A percentile compares a stretch with the other conserved stretches of the same genome.
Evolutionary conservation across 2,113 vertebrate species (phyloP).

Genomic region (Martes martes): DNA sequence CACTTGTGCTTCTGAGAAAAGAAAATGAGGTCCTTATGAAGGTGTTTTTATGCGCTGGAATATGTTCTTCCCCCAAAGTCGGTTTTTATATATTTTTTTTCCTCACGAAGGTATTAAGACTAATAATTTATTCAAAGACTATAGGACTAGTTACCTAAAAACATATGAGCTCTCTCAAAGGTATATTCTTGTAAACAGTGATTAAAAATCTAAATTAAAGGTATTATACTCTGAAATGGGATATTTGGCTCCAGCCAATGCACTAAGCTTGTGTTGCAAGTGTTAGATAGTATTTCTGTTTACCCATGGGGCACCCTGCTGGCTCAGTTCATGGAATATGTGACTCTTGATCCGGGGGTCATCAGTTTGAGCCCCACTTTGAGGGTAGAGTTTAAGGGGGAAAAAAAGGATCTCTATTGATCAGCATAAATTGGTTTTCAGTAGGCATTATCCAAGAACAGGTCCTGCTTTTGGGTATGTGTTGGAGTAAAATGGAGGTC

Average conservation of each 20-base stretch:
- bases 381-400: neutral
- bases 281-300: neutral
- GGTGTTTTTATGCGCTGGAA: neutral
- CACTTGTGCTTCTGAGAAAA: neutral
- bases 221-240: neutral
- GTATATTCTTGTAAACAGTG: neutral
- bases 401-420: neutral
- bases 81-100: neutral
- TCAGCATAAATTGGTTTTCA: neutral
- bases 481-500: neutral
- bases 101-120: neutral
- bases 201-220: neutral
- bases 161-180: neutral
- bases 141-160: neutral
- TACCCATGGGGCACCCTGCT: neutral
- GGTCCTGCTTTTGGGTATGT: neutral
- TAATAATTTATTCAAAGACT: constrained; percentile 6
- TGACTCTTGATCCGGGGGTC: neutral
- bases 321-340: neutral
- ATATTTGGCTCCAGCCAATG: neutral
- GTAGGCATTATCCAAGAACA: neutral
- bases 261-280: neutral
- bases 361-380: neutral
- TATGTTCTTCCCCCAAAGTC: neutral
- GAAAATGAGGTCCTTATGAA: neutral